Percentiles rank a stretch among this genome's conserved stretches.
These are phyloP conservation scores for Odocoileus hemionus DNA, from an alignment of 2,113 vertebrate genomes.

Conservation along the genomic window DNA sequence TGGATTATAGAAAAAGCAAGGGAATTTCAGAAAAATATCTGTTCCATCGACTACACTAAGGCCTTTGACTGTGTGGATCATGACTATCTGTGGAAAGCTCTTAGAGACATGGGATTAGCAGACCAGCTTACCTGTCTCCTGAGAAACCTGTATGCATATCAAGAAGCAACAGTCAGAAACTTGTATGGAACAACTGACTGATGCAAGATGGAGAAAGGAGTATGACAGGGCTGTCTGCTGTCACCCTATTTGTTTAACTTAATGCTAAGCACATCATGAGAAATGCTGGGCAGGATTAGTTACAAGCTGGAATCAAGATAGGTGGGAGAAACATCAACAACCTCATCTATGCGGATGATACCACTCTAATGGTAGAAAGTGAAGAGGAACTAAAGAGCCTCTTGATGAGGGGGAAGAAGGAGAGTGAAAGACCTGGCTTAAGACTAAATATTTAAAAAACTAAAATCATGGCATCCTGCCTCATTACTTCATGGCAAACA, in stretches of 20 bases:
- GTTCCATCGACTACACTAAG: background rate
- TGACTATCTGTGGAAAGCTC: background rate
- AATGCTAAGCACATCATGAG: background rate
- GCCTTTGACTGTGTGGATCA: background rate
- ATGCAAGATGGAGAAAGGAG: background rate
- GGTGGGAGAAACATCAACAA: background rate
- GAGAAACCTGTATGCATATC: background rate
- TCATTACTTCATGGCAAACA: background rate
- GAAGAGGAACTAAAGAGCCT: background rate
- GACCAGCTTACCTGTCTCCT: background rate
- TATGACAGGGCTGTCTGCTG: background rate
- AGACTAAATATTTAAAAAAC: background rate
- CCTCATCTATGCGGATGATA: background rate
- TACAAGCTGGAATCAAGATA: background rate
- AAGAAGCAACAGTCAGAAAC: background rate
- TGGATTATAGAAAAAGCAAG: background rate
- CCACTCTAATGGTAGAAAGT: background rate
- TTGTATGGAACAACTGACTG: background rate
- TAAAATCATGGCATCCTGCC: background rate
- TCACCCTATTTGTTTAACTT: background rate
- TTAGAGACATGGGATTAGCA: background rate
- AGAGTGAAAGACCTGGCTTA: background rate
- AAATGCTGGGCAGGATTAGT: background rate
- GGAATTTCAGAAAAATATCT: background rate
- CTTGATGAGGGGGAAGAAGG: background rate